Conservation (phyloP, 1,140 invertebrate species). For the Heterodera carotae region DNA sequence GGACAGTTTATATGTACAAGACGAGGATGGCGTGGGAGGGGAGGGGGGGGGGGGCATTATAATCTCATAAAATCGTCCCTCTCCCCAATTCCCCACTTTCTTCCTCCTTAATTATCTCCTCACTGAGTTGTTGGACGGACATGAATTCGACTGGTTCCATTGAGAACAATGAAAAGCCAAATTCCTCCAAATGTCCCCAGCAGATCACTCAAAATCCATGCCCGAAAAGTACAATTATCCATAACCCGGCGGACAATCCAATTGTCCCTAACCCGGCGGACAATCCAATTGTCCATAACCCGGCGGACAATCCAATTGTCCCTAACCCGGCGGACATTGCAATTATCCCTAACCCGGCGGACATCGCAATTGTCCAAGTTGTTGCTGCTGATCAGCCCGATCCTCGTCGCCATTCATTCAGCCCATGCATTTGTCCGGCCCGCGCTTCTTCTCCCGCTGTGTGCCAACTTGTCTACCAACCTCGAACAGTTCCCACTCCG, state of each 20-base stretch:
- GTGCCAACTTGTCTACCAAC: conserved; percentile 2
- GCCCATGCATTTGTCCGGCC: not conserved
- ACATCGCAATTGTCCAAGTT: not conserved
- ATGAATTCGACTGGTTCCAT: not conserved
- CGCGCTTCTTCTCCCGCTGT: not conserved
- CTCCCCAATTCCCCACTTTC: not conserved
- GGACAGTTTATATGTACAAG: not conserved
- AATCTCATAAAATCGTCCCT: not conserved
- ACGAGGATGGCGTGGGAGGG: not conserved
- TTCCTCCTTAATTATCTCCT: not conserved
- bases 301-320: not conserved
- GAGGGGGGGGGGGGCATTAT: not conserved
- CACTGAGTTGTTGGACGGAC: not conserved
- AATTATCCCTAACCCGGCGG: not conserved
- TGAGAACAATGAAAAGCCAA: not conserved
- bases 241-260: not conserved
- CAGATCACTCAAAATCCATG: not conserved
- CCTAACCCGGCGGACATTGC: not conserved
- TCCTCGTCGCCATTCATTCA: not conserved
- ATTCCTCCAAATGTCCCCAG: not conserved
- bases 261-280: not conserved
- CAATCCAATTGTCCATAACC: not conserved
- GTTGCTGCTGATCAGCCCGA: not conserved
- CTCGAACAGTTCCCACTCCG: not conserved
- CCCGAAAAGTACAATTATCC: no score